Conservation (phyloP, 2,888 invertebrate species). For the Heliothis peltigera region DNA sequence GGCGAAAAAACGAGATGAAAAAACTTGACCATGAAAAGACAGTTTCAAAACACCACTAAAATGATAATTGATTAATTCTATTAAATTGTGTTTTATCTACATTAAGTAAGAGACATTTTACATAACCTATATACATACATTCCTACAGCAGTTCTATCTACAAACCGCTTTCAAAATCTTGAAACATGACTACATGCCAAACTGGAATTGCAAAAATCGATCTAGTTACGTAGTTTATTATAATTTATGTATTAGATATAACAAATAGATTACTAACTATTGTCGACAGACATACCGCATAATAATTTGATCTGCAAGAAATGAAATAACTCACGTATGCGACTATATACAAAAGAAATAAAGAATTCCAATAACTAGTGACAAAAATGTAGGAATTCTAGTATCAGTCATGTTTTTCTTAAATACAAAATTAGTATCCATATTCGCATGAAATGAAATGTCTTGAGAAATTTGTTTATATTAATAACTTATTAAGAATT, state of each 20-base stretch:
- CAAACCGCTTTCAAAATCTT: conserved; percentile 50
- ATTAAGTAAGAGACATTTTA: conserved; percentile 39
- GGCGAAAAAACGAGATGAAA: no score
- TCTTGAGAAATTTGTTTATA: no score
- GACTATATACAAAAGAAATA: neutral
- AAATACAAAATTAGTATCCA: no score
- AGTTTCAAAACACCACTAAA: neutral
- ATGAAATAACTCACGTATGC: conserved; percentile 8
- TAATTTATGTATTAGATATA: conserved; percentile 55
- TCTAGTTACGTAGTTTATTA: conserved; percentile 53
- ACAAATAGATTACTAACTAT: conserved; percentile 51
- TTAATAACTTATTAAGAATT: no score
- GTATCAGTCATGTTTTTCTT: no score
- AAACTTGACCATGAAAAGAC: neutral
- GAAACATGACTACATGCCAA: conserved; percentile 52
- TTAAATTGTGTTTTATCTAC: neutral
- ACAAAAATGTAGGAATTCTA: neutral
- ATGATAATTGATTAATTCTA: neutral
- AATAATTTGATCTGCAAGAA: conserved; percentile 19
- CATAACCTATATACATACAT: conserved; percentile 37
- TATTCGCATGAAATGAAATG: no score
- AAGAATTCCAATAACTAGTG: neutral
- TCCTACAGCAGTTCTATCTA: conserved; percentile 32
- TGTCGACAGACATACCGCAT: conserved; percentile 42
- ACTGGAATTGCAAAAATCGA: conserved; percentile 54